A percentile compares a stretch with the other conserved stretches of the same genome.
Conservation (phyloP, 2,797 vertebrate species). For the Tauraco hartlaubi region DNA sequence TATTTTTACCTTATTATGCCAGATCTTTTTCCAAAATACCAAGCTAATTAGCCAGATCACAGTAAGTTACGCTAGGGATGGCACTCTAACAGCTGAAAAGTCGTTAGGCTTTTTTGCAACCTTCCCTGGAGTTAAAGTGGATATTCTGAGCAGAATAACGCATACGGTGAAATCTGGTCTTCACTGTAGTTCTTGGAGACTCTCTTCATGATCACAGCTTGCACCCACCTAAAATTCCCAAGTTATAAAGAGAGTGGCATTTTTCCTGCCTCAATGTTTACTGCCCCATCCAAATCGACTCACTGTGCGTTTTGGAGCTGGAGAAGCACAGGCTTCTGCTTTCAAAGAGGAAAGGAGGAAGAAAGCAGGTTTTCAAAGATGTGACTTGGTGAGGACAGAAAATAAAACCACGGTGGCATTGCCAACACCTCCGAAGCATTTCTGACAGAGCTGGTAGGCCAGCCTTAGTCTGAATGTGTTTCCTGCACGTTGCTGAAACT, state of each 20-base stretch:
- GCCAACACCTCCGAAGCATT: not conserved
- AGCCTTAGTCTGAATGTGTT: not conserved
- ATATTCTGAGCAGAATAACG: not conserved
- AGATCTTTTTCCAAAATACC: not conserved
- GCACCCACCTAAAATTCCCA: not conserved
- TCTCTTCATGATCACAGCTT: not conserved
- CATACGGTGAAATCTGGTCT: constrained; percentile 3
- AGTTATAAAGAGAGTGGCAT: not conserved
- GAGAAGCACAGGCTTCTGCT: not conserved
- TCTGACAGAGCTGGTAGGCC: not conserved
- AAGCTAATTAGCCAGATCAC: not conserved
- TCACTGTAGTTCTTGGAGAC: constrained; percentile 13
- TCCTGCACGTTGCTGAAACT: constrained; percentile 13
- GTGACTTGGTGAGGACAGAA: not conserved
- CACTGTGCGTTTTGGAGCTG: not conserved
- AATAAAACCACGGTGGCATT: not conserved
- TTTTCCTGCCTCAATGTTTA: constrained; percentile 1
- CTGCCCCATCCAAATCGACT: not conserved
- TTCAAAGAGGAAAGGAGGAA: not conserved
- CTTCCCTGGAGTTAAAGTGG: constrained; percentile 2
- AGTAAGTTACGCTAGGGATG: not conserved
- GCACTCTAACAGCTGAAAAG: constrained; percentile 25
- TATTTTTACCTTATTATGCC: not conserved
- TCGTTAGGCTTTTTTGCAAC: not conserved
- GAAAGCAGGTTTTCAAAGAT: not conserved